Base-by-base conservation (phyloP, 2,888 invertebrate species). In the Seira sanloemensis region DNA sequence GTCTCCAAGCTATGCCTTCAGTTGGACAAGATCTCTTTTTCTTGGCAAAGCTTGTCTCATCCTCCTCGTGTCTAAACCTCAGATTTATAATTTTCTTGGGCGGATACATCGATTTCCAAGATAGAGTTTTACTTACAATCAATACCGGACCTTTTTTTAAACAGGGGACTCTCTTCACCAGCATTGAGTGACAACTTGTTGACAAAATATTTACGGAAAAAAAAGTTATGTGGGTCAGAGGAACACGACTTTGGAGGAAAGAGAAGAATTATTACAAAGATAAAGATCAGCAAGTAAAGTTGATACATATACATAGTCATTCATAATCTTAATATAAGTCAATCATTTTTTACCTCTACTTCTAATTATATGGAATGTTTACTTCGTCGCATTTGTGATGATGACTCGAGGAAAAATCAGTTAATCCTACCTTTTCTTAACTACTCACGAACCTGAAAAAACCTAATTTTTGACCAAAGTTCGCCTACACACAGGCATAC, bases 151-250 rank as follows among this genome's bases (percentile, higher is more conserved):
- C n/a, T n/a, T n/a, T n/a, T n/a, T n/a, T n/a, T n/a, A n/a, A n/a
- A n/a, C n/a, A n/a, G n/a, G n/a, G n/a, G n/a, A n/a, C n/a, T n/a
- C n/a, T n/a, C n/a, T n/a, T n/a, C n/a, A n/a, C n/a, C n/a, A n/a
- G n/a, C n/a, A n/a, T n/a, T n/a, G n/a, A n/a, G n/a, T 58, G 18
- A 58, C 7, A 58, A 58, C 58, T 16, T 58, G 58, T 58, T 58
- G 7, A 58, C 58, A 58, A 58, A 58, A 58, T 58, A 58, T 58
- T 58, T 58, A 58, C 37, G 37, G 37, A 37, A 37, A 37, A 37
- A 7, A 7, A 4, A 37, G 12, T 37, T 37, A 37, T 37, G 37
- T 58, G n/a, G 58, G 58, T 58, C 58, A 58, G 58, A 18, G 58
- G 58, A 58, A 37, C 12, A 58, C 58, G 18, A 58, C 58, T 4